A percentile compares a stretch with the other conserved stretches of the same genome.
phyloP scores from a whole-genome alignment of 2,113 vertebrate genomes.

The Muntiacus muntjak region DNA sequence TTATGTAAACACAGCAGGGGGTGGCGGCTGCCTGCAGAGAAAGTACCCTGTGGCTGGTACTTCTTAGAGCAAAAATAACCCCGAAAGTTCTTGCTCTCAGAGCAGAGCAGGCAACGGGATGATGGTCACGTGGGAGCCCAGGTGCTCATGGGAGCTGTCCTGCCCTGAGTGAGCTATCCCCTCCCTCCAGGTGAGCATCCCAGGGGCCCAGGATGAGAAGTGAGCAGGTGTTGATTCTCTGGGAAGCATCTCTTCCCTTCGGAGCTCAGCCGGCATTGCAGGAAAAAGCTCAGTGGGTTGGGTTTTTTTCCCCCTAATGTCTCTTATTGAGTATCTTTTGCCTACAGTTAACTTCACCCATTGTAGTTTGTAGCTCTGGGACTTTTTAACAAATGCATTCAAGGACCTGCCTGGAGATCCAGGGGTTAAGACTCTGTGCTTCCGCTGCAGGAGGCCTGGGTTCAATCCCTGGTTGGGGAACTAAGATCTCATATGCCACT shows the following conservation, averaged over 20 bases:
- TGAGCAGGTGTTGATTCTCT: conserved; percentile 23
- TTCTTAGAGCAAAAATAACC: conserved; percentile 49
- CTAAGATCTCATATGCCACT: neutral
- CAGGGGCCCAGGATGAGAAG: neutral
- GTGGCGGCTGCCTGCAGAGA: conserved; percentile 43
- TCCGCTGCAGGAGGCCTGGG: neutral
- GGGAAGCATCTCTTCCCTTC: neutral
- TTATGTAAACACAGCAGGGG: conserved; percentile 69
- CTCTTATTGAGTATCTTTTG: neutral
- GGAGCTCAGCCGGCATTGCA: neutral
- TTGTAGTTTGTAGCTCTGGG: neutral
- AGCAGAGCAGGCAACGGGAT: neutral
- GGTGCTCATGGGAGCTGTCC: neutral
- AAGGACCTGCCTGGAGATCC: neutral
- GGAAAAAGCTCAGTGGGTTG: neutral
- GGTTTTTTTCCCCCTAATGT: neutral
- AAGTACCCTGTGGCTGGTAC: conserved; percentile 29
- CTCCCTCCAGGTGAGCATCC: neutral
- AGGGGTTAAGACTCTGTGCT: neutral
- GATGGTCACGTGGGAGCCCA: neutral
- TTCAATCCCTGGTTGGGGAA: neutral
- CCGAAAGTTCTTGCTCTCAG: neutral
- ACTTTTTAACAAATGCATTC: neutral
- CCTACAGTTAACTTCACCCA: neutral
- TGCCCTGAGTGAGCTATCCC: neutral